These are phyloP conservation scores for Ovibos moschatus DNA, from an alignment of 2,113 vertebrate species.

Conservation along the genomic window DNA sequence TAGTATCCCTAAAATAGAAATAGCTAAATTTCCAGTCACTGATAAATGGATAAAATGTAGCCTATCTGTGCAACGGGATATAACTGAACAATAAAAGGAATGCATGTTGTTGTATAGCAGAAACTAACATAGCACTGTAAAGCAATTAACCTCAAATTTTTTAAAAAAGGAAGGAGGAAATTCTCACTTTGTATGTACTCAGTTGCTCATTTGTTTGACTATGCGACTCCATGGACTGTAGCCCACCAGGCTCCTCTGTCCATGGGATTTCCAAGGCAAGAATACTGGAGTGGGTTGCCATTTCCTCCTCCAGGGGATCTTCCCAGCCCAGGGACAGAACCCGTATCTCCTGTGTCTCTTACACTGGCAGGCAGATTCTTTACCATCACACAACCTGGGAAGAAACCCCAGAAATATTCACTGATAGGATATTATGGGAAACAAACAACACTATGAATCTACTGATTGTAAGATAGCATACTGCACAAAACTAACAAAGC, in stretches of 20 bases:
- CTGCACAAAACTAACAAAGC: not conserved
- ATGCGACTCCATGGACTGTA: not conserved
- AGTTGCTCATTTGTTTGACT: not conserved
- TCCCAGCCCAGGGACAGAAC: not conserved
- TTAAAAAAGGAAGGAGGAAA: not conserved
- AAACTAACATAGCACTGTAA: not conserved
- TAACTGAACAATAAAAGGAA: not conserved
- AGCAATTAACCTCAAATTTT: not conserved
- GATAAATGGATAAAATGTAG: not conserved
- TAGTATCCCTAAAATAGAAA: not conserved
- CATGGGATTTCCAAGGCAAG: not conserved
- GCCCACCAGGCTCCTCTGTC: not conserved
- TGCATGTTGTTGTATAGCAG: not conserved
- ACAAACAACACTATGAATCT: not conserved
- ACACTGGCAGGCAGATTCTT: not conserved
- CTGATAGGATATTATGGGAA: not conserved
- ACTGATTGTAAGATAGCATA: not conserved
- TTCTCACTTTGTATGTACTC: not conserved
- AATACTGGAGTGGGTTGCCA: not conserved
- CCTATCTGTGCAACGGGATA: not conserved
- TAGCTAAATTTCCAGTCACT: not conserved
- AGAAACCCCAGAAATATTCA: not conserved
- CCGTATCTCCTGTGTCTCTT: not conserved
- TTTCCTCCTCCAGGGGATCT: not conserved
- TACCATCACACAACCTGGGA: not conserved